Percentiles rank a stretch among this genome's conserved stretches.
These are phyloP conservation scores for Cyprinodon brontotheroides DNA, from an alignment of 2,113 vertebrate species.

Conservation along the genomic window DNA sequence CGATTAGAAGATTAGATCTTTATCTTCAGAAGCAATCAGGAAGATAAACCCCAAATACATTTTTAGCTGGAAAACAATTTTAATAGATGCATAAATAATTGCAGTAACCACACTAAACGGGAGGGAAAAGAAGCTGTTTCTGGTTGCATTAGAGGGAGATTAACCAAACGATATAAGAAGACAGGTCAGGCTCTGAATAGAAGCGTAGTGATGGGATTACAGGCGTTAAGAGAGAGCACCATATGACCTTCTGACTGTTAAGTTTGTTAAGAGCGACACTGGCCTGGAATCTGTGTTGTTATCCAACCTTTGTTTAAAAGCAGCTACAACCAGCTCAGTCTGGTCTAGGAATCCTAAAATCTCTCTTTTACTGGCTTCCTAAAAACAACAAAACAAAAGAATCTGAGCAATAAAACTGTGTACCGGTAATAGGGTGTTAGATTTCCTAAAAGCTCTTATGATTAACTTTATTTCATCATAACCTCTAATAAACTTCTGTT, in stretches of 20 bases:
- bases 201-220: constrained; percentile 66
- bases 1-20: background rate
- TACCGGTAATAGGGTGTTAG: constrained; percentile 11
- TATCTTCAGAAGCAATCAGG: constrained; percentile 14
- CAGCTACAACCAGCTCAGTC: constrained; percentile 28
- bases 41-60: constrained; percentile 33
- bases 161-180: constrained; percentile 63
- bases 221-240: constrained; percentile 53
- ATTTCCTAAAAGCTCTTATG: background rate
- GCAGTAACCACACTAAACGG: constrained; percentile 19
- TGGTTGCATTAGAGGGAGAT: constrained; percentile 68
- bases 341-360: constrained; percentile 22
- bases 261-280: constrained; percentile 58
- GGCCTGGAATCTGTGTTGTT: constrained; percentile 27
- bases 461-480: constrained; percentile 4
- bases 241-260: constrained; percentile 63
- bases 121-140: constrained; percentile 53
- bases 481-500: constrained; percentile 15
- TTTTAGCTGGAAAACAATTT: constrained; percentile 34
- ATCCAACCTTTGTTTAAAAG: constrained; percentile 39
- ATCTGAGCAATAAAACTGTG: constrained; percentile 6
- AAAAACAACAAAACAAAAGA: constrained; percentile 21
- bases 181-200: constrained; percentile 54
- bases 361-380: constrained; percentile 17
- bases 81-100: constrained; percentile 50